Evolutionary conservation across 2,888 invertebrate species (phyloP), one percentile per base, ranked within the genome.

Genomic region (Lucinisca nassula): DNA sequence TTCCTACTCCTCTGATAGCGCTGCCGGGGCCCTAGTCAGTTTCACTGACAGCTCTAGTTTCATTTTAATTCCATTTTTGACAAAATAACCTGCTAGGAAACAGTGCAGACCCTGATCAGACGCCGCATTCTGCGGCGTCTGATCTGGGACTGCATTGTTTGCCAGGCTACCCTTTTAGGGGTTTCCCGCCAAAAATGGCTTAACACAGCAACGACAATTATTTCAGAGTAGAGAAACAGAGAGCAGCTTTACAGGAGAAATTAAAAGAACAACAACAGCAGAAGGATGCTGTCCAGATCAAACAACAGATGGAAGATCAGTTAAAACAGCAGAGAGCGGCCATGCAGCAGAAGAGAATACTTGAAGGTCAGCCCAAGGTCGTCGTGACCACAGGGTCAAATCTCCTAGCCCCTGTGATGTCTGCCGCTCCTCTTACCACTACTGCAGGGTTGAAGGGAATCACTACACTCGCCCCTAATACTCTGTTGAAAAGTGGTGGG

Each of bases 271-370:
- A 90, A 74, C 88, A 90, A 55, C 92, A 90, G 3, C 87, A 88
- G 17, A 92, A 95, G 80, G 95, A 95, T 78, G 95, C 96, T 12
- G 95, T 95, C n/a, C 94, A 96, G 84, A 95, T 96, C 82, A 96
- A 96, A 96, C 98, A 98, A 93, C 98, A 98, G 96, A 98, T 98
- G 98, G 99, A 99, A 95, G 98, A 98, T 91, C 98, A 99, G 95
- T 96, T 99, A 90, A 97, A 98, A 83, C 97, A 98, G 93, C 99
- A 99, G 95, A 97, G 99, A 87, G 98, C 98, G 32, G 98, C 98
- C 0, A 98, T 98, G 96, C 98, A 98, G 94, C 98, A 98, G 94
- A 98, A 98, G 96, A 97, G 98, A 21, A 86, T 95, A 27, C 94
- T 95, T 73, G 94, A 93, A 74, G 89, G 91, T 10, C 90, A 91